Base-by-base conservation (phyloP, 2,797 vertebrate genomes). In the Austrolebias charrua region DNA sequence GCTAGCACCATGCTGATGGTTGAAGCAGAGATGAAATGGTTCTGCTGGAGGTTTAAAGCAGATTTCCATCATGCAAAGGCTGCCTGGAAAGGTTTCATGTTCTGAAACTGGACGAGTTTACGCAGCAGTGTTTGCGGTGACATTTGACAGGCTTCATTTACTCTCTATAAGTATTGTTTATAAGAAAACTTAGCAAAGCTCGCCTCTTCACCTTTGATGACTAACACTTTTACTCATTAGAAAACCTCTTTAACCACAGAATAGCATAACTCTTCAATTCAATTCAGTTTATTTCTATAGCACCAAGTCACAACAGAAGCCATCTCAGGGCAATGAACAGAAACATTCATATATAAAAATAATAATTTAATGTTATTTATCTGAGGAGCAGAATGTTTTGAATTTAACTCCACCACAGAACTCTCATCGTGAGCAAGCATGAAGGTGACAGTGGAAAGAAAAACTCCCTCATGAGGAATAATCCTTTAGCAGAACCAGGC, bases 141-240 rank as follows among this genome's bases (percentile, higher is more conserved):
- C 78, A 75, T 82, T 84, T 78, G 79, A 78, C 75, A 67, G 48
- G 70, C 75, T 86, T 59, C 76, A 69, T 84, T 77, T 75, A 72
- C 74, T 74, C 43, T 52, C 61, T 60, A 60, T 55, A 64, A 45
- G 46, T 29, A 71, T 76, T 73, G 66, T 78, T 79, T 78, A 71
- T 16, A 67, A 73, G 60, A 76, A 76, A 71, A 33, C 60, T 68
- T 75, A 79, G 63, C 65, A 0, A 15, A 24, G 51, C 48, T 65
- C 63, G 28, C 31, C 64, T 67, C 65, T 53, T 31, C 49, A 62
- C 63, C 67, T 80, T 73, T 80, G 68, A 79, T 78, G 76, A 78
- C 78, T 78, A 74, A 71, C 64, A 6, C 60, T 66, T 76, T 78
- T 64, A 56, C 70, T 86, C 74, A 71, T 79, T 79, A 71, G 51